phyloP scores from a whole-genome alignment of 2,888 invertebrate genomes.

The Ligdia adustata region DNA sequence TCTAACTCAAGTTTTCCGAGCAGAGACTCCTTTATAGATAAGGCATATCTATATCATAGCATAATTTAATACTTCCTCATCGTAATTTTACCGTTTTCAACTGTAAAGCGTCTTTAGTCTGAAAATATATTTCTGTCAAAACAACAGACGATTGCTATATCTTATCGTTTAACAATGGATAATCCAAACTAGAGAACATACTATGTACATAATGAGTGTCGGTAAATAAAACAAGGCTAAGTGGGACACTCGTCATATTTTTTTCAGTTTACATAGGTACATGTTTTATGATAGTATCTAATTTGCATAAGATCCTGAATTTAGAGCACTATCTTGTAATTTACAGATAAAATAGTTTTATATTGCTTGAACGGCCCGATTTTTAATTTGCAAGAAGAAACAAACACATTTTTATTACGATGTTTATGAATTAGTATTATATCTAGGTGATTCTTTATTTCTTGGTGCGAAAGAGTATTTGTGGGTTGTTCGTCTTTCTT shows the following conservation, averaged over 20 bases:
- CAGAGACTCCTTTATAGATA: too few species aligned
- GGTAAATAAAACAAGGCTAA: slow-evolving; percentile 11
- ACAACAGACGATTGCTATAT: slow-evolving; percentile 5
- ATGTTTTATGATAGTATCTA: slow-evolving; percentile 3
- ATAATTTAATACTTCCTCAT: too few species aligned
- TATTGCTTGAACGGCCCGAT: too few species aligned
- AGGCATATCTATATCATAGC: too few species aligned
- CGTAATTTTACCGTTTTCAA: too few species aligned
- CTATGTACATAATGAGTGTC: slow-evolving; percentile 7
- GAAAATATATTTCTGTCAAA: background rate
- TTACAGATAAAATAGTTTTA: background rate
- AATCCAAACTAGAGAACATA: slow-evolving; percentile 3
- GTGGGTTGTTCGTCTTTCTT: too few species aligned
- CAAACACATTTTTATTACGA: too few species aligned
- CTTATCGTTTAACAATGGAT: slow-evolving; percentile 14
- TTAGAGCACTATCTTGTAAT: background rate
- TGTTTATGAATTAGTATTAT: too few species aligned
- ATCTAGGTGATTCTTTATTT: too few species aligned
- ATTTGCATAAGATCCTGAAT: background rate
- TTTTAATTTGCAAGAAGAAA: too few species aligned
- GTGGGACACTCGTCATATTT: slow-evolving; percentile 2
- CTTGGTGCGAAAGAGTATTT: too few species aligned
- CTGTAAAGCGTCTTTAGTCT: background rate
- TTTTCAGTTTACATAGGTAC: slow-evolving; percentile 3
- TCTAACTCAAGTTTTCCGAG: too few species aligned